Conservation (phyloP, 2,113 vertebrate genomes). For the Tachuris rubrigastra region DNA sequence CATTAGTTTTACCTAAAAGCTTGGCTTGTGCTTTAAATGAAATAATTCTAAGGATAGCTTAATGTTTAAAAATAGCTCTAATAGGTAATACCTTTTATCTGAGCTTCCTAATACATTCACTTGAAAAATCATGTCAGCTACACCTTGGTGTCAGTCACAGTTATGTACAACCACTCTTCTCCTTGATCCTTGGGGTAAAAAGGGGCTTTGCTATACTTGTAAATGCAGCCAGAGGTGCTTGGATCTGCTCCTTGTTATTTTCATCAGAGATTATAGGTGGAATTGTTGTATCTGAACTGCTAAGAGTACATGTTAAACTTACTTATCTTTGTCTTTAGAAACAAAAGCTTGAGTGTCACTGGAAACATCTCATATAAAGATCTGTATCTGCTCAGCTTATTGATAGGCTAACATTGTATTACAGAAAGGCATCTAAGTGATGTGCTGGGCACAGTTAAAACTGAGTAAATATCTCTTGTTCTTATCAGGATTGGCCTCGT, state of each 20-base stretch:
- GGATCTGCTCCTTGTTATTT: not conserved
- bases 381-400: not conserved
- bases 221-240: not conserved
- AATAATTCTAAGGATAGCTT: not conserved
- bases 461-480: not conserved
- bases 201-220: not conserved
- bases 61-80: not conserved
- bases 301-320: not conserved
- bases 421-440: not conserved
- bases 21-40: not conserved
- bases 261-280: not conserved
- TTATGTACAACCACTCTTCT: not conserved
- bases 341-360: not conserved
- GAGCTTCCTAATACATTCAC: not conserved
- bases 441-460: not conserved
- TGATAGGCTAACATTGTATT: not conserved
- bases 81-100: not conserved
- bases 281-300: not conserved
- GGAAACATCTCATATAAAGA: not conserved
- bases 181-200: not conserved
- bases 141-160: not conserved
- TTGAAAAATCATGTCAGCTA: not conserved
- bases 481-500: constrained; percentile 90
- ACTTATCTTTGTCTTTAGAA: not conserved
- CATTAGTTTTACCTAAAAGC: not conserved